These are phyloP conservation scores for Phyllotreta striolata DNA, from an alignment of 2,888 invertebrate genomes.

Conservation along the genomic window DNA sequence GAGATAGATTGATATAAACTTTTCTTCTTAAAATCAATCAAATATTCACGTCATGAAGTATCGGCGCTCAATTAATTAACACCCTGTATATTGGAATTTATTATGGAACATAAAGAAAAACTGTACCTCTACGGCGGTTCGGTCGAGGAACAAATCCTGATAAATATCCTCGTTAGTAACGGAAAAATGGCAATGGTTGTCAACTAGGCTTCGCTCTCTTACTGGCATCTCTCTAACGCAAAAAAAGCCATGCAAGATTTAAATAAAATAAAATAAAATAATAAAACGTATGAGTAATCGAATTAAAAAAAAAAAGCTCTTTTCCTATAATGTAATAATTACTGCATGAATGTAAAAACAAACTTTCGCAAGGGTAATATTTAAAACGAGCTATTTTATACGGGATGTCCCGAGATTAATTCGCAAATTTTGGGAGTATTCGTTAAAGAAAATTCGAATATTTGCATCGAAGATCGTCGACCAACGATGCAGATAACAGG, in stretches of 20 bases:
- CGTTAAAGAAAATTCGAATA: no score
- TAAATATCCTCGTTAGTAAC: constrained; percentile 90
- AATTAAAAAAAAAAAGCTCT: constrained; percentile 14
- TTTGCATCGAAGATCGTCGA: no score
- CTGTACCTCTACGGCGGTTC: constrained; percentile 50
- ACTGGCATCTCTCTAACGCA: constrained; percentile 55
- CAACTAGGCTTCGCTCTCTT: constrained; percentile 47
- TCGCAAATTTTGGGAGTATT: no score
- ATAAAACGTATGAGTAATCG: constrained; percentile 16
- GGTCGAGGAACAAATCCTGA: constrained; percentile 88
- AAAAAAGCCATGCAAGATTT: constrained; percentile 52
- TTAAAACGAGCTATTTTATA: not conserved
- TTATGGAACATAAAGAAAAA: no score
- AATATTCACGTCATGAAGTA: no score
- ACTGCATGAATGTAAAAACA: constrained; percentile 8
- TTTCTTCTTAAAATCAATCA: no score
- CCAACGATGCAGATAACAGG: no score
- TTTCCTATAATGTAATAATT: not conserved
- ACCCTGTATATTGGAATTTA: no score
- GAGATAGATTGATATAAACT: no score
- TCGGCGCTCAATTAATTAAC: no score
- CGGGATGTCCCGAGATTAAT: no score
- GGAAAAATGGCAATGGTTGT: constrained; percentile 46
- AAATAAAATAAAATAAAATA: constrained; percentile 28
- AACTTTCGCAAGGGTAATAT: constrained; percentile 4